Conservation (phyloP, 2,113 vertebrate genomes). For the Lynx canadensis region DNA sequence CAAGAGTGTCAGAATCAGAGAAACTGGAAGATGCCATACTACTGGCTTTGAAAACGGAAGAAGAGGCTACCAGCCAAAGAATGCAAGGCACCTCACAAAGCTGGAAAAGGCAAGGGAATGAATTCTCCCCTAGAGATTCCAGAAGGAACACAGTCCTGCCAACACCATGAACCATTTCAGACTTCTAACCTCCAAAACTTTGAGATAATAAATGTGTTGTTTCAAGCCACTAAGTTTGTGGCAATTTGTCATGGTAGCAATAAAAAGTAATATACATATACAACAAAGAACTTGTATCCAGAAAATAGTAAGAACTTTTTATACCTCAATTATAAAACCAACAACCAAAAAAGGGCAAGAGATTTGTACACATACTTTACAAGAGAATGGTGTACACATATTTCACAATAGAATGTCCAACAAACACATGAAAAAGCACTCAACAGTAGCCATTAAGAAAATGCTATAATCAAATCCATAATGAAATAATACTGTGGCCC, state of each 20-base stretch:
- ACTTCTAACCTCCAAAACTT: not conserved
- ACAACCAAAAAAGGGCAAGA: not conserved
- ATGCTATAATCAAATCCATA: not conserved
- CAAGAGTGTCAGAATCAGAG: not conserved
- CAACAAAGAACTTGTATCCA: not conserved
- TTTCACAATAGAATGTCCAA: not conserved
- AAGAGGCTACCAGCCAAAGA: not conserved
- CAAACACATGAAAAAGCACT: not conserved
- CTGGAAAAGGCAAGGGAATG: not conserved
- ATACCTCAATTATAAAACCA: not conserved
- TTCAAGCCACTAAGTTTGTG: not conserved
- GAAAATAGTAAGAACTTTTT: not conserved
- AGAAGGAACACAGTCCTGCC: not conserved
- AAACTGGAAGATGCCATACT: not conserved
- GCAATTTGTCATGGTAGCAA: not conserved
- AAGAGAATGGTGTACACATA: not conserved
- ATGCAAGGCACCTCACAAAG: not conserved
- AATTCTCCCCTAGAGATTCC: not conserved
- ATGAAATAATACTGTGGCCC: not conserved
- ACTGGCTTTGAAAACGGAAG: not conserved
- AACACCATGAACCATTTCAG: not conserved
- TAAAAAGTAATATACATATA: not conserved
- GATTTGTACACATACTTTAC: not conserved
- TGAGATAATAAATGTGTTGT: not conserved
- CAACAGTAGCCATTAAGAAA: not conserved